phyloP scores from a whole-genome alignment of 2,113 vertebrate species.

The Lepidiolamprologus cunningtoni region DNA sequence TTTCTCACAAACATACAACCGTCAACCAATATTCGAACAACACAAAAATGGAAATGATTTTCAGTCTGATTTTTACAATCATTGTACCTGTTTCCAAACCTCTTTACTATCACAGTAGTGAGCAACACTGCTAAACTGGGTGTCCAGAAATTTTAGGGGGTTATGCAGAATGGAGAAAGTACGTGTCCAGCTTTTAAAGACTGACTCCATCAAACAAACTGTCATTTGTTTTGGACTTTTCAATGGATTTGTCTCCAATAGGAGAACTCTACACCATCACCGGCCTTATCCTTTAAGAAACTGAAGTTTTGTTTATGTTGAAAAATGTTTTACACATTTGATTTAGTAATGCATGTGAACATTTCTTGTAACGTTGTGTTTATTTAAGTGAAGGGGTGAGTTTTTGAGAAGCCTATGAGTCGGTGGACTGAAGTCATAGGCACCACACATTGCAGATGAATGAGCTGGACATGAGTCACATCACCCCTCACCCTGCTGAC shows the following conservation, averaged over 20 bases:
- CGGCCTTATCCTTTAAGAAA: not conserved
- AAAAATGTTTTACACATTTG: not conserved
- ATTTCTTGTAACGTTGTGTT: not conserved
- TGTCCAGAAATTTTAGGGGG: not conserved
- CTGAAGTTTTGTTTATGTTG: not conserved
- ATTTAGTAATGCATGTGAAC: not conserved
- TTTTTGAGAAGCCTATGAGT: not conserved
- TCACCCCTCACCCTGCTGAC: conserved; percentile 41
- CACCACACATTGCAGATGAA: conserved; percentile 34
- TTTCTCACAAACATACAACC: not conserved
- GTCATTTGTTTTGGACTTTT: not conserved
- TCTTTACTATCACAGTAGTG: not conserved
- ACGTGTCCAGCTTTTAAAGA: not conserved
- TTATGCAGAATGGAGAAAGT: not conserved
- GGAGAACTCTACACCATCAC: not conserved
- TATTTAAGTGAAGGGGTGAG: not conserved
- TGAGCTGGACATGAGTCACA: conserved; percentile 59
- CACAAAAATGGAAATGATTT: not conserved
- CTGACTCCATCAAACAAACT: not conserved
- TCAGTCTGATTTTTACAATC: not conserved
- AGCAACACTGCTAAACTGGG: not conserved
- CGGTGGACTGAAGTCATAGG: conserved; percentile 24
- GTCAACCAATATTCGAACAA: not conserved
- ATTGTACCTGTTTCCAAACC: accelerated
- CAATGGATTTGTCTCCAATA: not conserved